Evolutionary conservation across 2,888 invertebrate species (phyloP), one percentile per base, ranked within the genome.

Genomic region (Lymantria monacha): DNA sequence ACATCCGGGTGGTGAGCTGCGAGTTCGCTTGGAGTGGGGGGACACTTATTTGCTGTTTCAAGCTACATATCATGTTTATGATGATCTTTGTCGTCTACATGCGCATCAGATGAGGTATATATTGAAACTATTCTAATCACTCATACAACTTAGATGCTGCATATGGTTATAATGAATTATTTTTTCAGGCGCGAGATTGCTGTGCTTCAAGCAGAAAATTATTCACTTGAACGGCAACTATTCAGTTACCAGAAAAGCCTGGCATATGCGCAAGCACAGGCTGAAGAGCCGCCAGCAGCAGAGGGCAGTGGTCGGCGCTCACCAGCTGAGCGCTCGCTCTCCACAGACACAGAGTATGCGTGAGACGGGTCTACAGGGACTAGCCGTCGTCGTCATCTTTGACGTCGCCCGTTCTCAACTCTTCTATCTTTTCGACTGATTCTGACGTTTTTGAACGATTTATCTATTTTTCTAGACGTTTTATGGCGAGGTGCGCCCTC

Each of bases 191-290:
- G 95, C 44, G 96, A 96, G 81, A 95, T 96, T 60, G 92, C 93
- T 59, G 95, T 94, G 10, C 91, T 96, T 46, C 96, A 96, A 79
- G 94, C 95, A n/a, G 96, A 96, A 83, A 96, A 96, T 81, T 95
- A 95, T 82, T 95, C 95, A 57, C 90, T 96, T 71, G 96, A 96
- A 85, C 92, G 96, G 65, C 96, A 96, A 82, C 85, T 96, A 60
- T 95, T 96, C 90, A 95, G 95, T 82, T 96, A 96, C 79, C 96
- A 96, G 85, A 94, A 95, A 83, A 95, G 95, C 74, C 92, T 96
- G 58, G 94, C 95, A 44, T 94, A 93, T 70, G 94, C 95, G 44
- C 95, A 95, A 80, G 93, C 94, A 43, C 92, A 90, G 73, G 93
- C 92, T 59, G 91, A 88, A 59, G 93, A 92, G 72, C 83, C 76